A percentile compares a stretch with the other conserved stretches of the same genome.
phyloP scores from a whole-genome alignment of 2,888 invertebrate genomes.

The Aspidapion aeneum region DNA sequence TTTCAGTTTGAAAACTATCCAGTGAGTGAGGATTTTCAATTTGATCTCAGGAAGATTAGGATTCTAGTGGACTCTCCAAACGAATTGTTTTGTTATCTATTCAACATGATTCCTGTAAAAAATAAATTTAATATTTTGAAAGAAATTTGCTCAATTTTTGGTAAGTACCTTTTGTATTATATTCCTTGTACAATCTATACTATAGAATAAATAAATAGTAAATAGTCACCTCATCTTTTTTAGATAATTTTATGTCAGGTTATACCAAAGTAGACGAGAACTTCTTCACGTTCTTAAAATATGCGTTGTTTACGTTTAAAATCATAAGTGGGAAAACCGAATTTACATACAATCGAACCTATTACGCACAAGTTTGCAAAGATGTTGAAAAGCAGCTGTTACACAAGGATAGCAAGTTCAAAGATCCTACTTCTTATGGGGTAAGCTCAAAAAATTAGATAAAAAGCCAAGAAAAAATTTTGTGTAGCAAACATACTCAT shows the following conservation, averaged over 20 bases:
- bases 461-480: constrained; percentile 3
- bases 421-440: constrained; percentile 23
- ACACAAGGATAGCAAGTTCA: constrained; percentile 22
- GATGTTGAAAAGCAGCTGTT: constrained; percentile 28
- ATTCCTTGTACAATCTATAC: constrained; percentile 5
- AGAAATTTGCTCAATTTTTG: constrained; percentile 29
- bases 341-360: constrained; percentile 22
- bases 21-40: constrained; percentile 7
- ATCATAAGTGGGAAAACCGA: constrained; percentile 23
- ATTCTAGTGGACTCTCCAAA: constrained; percentile 19
- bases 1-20: constrained; percentile 23
- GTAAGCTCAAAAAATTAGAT: constrained; percentile 13
- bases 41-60: constrained; percentile 22
- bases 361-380: constrained; percentile 25
- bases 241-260: constrained; percentile 28
- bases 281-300: constrained; percentile 27
- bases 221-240: constrained; percentile 3
- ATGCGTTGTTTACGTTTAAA: constrained; percentile 29
- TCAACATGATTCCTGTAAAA: constrained; percentile 26
- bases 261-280: constrained; percentile 28
- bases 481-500: too few relatives aligned
- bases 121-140: constrained; percentile 29
- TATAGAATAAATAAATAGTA: neutral
- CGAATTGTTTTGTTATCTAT: constrained; percentile 24
- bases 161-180: too few relatives aligned